phyloP scores from a whole-genome alignment of 2,888 invertebrate genomes.

The Nezara viridula region DNA sequence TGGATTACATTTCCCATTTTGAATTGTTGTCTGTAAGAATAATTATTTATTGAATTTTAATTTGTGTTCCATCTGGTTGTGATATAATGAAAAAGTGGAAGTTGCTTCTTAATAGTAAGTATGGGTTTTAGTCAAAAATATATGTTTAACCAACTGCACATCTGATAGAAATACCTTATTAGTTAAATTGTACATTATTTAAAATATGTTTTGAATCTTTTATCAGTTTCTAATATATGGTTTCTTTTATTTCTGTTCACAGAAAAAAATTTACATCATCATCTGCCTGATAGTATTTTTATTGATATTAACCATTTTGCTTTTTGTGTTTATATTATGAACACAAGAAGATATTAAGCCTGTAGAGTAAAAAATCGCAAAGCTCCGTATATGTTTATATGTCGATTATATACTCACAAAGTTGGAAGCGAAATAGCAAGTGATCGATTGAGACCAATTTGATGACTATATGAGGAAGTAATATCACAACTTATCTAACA shows the following conservation, averaged over 20 bases:
- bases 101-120: background rate
- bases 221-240: background rate
- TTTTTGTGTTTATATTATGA: slow-evolving; percentile 68
- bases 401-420: slow-evolving; percentile 31
- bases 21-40: too few relatives aligned
- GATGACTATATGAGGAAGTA: slow-evolving; percentile 51
- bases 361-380: slow-evolving; percentile 9
- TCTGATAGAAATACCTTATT: background rate
- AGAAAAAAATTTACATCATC: slow-evolving; percentile 91
- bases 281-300: slow-evolving; percentile 78
- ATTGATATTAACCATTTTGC: slow-evolving; percentile 73
- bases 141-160: slow-evolving; percentile 10
- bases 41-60: background rate
- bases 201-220: background rate
- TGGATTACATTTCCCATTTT: too few relatives aligned
- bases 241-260: slow-evolving; percentile 72
- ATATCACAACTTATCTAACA: slow-evolving; percentile 7
- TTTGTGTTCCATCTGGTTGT: background rate
- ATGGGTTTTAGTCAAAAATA: background rate
- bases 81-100: background rate
- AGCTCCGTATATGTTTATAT: slow-evolving; percentile 19
- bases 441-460: slow-evolving; percentile 46
- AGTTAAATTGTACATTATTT: background rate
- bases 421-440: slow-evolving; percentile 20
- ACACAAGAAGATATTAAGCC: slow-evolving; percentile 46